Percentiles rank a stretch among this genome's conserved stretches.
These are phyloP conservation scores for Leptodirus hochenwartii DNA, from an alignment of 2,888 invertebrate species.

Conservation along the genomic window DNA sequence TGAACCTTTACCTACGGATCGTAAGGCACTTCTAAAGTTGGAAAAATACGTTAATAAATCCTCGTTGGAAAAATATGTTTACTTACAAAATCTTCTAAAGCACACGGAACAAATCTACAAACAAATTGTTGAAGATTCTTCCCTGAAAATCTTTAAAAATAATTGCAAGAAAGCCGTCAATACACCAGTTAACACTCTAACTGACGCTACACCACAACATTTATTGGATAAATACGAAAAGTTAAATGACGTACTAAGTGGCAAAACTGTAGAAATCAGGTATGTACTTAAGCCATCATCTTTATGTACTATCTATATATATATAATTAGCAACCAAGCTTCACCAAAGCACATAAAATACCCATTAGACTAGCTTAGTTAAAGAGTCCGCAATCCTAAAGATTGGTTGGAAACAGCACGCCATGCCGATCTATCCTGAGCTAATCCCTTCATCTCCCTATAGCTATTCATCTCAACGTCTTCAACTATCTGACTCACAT, in stretches of 20 bases:
- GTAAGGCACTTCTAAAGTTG: conserved; percentile 15
- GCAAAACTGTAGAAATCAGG: conserved; percentile 46
- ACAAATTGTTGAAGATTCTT: conserved; percentile 37
- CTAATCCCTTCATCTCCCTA: no score
- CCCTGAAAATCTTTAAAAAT: conserved; percentile 58
- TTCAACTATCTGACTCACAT: no score
- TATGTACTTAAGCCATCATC: no score
- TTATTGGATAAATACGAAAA: conserved; percentile 54
- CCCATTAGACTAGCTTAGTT: no score
- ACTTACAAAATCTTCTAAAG: conserved; percentile 36
- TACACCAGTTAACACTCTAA: conserved; percentile 73
- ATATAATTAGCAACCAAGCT: no score
- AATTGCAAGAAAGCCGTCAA: conserved; percentile 76
- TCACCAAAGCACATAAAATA: no score
- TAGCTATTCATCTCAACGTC: no score
- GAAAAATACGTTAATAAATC: conserved; percentile 31
- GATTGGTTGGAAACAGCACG: no score
- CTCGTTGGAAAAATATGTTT: conserved; percentile 35
- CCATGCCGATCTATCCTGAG: no score
- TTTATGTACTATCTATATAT: no score
- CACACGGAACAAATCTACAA: conserved; percentile 39
- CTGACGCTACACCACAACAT: conserved; percentile 54
- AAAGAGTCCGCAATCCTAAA: no score
- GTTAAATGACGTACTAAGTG: conserved; percentile 49
- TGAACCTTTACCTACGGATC: conserved; percentile 8